phyloP scores from a whole-genome alignment of 2,113 vertebrate species.

The Callopanchax toddi region DNA sequence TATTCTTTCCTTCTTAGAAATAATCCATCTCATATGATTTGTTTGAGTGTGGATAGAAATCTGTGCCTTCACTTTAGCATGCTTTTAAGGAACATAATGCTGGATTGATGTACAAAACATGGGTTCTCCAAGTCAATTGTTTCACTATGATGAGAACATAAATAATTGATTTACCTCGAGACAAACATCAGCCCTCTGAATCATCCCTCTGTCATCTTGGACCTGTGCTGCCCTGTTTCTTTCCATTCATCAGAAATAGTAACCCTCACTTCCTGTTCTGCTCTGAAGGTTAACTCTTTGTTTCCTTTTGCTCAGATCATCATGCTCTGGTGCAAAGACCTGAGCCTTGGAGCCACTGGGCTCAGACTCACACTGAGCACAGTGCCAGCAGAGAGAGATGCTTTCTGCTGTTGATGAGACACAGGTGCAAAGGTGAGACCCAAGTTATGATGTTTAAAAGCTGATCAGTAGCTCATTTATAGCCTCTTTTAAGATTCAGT shows the following conservation, averaged over 20 bases:
- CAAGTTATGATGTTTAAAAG: background rate
- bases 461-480: no score
- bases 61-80: background rate
- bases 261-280: conserved; percentile 61
- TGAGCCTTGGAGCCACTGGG: conserved; percentile 15
- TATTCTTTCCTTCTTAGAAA: background rate
- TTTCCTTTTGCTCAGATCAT: conserved; percentile 41
- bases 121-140: background rate
- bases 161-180: background rate
- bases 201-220: conserved; percentile 38
- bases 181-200: conserved; percentile 30
- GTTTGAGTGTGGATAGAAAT: background rate
- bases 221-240: conserved; percentile 17
- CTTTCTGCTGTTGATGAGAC: conserved; percentile 45
- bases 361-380: conserved; percentile 17
- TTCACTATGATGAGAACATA: background rate
- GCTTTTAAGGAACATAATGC: background rate
- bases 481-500: no score
- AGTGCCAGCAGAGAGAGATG: conserved; percentile 53
- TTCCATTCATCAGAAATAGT: conserved; percentile 56
- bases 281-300: conserved; percentile 52
- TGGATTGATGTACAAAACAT: background rate
- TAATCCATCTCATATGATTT: conserved; percentile 20
- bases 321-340: conserved; percentile 50
- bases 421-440: conserved; percentile 59